phyloP scores from a whole-genome alignment of 1,140 invertebrate species.

The Eupristina koningsbergeri region DNA sequence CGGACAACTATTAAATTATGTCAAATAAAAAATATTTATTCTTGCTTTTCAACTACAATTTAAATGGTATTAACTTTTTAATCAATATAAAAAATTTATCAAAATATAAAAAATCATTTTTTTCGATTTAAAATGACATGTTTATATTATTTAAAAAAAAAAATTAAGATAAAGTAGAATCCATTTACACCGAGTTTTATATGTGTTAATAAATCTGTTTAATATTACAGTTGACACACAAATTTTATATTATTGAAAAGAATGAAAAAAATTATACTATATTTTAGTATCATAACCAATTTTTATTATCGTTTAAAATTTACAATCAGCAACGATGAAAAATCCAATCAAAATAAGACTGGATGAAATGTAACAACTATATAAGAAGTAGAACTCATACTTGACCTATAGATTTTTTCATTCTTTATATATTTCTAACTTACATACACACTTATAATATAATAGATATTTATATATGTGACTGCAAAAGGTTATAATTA shows the following conservation, averaged over 20 bases:
- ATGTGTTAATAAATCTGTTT: not conserved
- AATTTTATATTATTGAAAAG: not conserved
- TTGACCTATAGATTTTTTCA: no score
- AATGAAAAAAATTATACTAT: not conserved
- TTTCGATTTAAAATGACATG: not conserved
- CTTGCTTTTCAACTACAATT: not conserved
- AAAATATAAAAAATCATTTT: not conserved
- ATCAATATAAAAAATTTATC: not conserved
- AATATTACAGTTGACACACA: not conserved
- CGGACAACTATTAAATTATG: no score
- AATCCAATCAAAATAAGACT: not conserved
- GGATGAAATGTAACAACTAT: not conserved
- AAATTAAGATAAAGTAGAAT: not conserved
- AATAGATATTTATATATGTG: no score
- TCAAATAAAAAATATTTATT: not conserved
- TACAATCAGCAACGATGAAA: not conserved
- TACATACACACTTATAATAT: no score
- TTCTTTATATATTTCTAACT: no score
- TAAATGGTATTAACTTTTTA: not conserved
- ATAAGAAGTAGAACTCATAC: no score
- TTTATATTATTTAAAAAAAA: not conserved
- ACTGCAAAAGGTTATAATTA: no score
- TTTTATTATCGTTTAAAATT: not conserved
- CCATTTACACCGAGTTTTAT: not conserved
- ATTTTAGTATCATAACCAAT: not conserved